Percentiles rank a stretch among this genome's conserved stretches.
These are phyloP conservation scores for Vultur gryphus DNA, from an alignment of 2,797 vertebrate genomes.

Conservation along the genomic window DNA sequence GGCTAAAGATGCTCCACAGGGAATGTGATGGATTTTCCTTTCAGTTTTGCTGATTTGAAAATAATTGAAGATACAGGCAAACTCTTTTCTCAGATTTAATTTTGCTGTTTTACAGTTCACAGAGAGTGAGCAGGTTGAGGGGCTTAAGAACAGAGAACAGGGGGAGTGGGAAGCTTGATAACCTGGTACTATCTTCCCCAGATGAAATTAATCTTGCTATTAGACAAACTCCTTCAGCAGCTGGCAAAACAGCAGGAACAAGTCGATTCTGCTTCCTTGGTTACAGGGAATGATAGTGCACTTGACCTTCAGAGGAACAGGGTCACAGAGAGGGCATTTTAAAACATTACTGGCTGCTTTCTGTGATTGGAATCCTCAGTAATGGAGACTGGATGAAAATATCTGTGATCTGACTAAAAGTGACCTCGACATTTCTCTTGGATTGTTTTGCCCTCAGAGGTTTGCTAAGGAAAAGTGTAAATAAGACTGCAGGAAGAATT, in stretches of 20 bases:
- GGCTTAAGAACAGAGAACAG: not conserved
- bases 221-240: constrained; percentile 61
- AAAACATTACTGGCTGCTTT: constrained; percentile 52
- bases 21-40: not conserved
- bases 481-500: constrained; percentile 43
- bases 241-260: constrained; percentile 62
- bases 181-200: not conserved
- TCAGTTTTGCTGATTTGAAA: constrained; percentile 3
- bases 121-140: not conserved
- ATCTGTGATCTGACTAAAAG: not conserved
- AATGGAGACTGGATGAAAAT: constrained; percentile 13
- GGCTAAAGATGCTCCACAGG: not conserved
- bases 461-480: constrained; percentile 60
- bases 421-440: not conserved
- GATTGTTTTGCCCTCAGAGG: constrained; percentile 15
- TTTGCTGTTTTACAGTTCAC: not conserved
- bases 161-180: not conserved
- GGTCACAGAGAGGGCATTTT: constrained; percentile 65
- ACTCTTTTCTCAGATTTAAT: not conserved
- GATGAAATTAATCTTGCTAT: constrained; percentile 49
- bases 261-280: constrained; percentile 64
- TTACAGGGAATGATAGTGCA: constrained; percentile 62
- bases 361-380: constrained; percentile 19
- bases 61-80: not conserved
- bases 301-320: constrained; percentile 70